phyloP scores from a whole-genome alignment of 2,797 vertebrate species.

The Acanthurus tractus region DNA sequence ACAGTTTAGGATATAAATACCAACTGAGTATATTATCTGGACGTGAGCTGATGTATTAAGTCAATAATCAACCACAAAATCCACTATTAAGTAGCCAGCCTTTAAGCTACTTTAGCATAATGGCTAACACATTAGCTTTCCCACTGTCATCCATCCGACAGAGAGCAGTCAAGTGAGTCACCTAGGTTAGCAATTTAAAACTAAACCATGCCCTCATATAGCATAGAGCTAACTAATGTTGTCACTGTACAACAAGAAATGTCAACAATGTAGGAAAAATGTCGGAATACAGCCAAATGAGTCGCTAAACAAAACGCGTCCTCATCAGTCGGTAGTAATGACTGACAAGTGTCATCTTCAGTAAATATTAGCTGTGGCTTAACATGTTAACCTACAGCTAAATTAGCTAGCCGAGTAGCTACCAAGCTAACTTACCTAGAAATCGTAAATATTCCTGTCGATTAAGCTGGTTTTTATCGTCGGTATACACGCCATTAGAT shows the following conservation, averaged over 20 bases:
- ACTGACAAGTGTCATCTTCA: constrained; percentile 39
- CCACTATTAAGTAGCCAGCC: neutral
- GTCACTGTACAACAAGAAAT: neutral
- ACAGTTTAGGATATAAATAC: neutral
- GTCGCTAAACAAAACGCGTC: neutral
- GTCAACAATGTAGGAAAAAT: neutral
- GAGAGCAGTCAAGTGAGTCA: constrained; percentile 30
- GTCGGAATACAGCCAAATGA: accelerated
- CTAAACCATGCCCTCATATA: constrained; percentile 36
- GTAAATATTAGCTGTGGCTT: constrained; percentile 5
- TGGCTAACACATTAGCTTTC: constrained; percentile 65
- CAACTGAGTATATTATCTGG: neutral
- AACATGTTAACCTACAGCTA: constrained; percentile 45
- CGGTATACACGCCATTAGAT: constrained; percentile 34
- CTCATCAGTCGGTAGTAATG: neutral
- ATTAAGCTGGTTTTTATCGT: constrained; percentile 27
- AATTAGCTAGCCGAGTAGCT: constrained; percentile 72
- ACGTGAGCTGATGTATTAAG: neutral
- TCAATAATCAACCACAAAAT: constrained; percentile 4
- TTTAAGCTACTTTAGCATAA: constrained; percentile 42
- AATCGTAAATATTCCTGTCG: constrained; percentile 74
- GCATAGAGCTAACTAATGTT: constrained; percentile 32
- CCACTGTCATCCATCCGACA: constrained; percentile 12
- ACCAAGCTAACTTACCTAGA: constrained; percentile 79
- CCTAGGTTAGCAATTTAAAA: constrained; percentile 20